These are phyloP conservation scores for Sakesphorus luctuosus DNA, from an alignment of 2,113 vertebrate genomes.

Conservation along the genomic window DNA sequence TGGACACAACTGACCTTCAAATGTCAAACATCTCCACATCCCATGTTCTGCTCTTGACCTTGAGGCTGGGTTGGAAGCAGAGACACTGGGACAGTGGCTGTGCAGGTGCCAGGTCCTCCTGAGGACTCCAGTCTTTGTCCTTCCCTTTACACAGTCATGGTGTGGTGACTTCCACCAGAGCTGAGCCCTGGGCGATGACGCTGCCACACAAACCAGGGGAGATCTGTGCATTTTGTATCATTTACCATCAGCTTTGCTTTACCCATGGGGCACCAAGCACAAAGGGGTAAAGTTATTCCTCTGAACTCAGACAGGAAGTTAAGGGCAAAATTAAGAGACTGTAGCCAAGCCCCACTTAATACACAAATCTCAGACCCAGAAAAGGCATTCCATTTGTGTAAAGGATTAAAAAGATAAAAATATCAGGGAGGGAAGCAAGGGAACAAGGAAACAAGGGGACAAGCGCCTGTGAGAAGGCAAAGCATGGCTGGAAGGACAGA, in stretches of 20 bases:
- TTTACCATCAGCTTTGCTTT: not conserved
- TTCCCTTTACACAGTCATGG: fast-evolving
- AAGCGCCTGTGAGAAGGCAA: not conserved
- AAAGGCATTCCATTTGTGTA: not conserved
- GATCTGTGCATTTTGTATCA: fast-evolving
- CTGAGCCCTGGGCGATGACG: fast-evolving
- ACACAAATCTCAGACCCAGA: not conserved
- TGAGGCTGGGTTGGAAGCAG: not conserved
- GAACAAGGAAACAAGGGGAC: not conserved
- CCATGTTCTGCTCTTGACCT: not conserved
- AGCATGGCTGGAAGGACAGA: not conserved
- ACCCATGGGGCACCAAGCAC: not conserved
- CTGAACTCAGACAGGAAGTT: fast-evolving
- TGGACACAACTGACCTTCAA: not conserved
- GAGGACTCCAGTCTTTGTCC: fast-evolving
- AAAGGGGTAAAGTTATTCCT: not conserved
- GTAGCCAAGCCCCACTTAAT: not conserved
- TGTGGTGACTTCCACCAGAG: not conserved
- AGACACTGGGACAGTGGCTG: not conserved
- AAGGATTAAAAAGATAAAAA: not conserved
- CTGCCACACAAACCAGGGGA: not conserved
- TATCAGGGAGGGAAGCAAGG: not conserved
- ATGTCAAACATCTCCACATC: not conserved
- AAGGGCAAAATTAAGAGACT: not conserved
- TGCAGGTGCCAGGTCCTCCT: not conserved